Base-by-base conservation (phyloP, 2,888 invertebrate genomes). In the Lasius platythorax region DNA sequence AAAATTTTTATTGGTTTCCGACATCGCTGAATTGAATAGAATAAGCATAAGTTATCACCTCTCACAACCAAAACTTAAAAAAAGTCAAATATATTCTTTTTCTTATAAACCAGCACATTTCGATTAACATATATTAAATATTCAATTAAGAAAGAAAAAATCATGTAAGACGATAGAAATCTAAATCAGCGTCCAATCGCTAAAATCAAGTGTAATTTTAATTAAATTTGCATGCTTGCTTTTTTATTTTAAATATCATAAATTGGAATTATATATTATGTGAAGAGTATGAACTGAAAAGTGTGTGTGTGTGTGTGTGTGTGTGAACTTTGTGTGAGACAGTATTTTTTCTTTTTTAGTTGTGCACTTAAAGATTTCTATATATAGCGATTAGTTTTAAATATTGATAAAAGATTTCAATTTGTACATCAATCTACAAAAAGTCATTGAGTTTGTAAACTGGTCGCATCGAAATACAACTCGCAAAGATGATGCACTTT, bases 391-490 rank as follows among this genome's bases (percentile, higher is more conserved):
- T 43, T 28, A 40, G 8, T 43, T 43, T 63, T 18, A 74, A 28
- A n/a, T 15, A 18, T 18, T 12, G 0, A 18, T 40, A 63, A 74
- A 28, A 43, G 4, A 2, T 8, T 75, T 40, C 1, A n/a, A 75
- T 64, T 56, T 73, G 28, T 58, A 5, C 5, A 37, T 37, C 8
- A 37, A 56, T 8, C 23, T 23, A 23, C 30, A 8, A 50, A 50
- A 53, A 63, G 18, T 63, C 63, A 63, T 12, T 1, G 15, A 46
- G 30, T 43, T 75, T 64, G 9, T 30, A 67, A 76, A 78, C 15
- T 78, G n/a, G 0, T 40, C 11, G 11, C 15, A 28, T 58, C 18
- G 40, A 75, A 46, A 76, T 40, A 8, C 11, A 12, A 40, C 46
- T 68, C 8, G 40, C 23, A 67, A 37, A 53, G 8, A 53, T 53